Conservation (phyloP, 2,888 invertebrate genomes). For the Pachymerium ferrugineum region DNA sequence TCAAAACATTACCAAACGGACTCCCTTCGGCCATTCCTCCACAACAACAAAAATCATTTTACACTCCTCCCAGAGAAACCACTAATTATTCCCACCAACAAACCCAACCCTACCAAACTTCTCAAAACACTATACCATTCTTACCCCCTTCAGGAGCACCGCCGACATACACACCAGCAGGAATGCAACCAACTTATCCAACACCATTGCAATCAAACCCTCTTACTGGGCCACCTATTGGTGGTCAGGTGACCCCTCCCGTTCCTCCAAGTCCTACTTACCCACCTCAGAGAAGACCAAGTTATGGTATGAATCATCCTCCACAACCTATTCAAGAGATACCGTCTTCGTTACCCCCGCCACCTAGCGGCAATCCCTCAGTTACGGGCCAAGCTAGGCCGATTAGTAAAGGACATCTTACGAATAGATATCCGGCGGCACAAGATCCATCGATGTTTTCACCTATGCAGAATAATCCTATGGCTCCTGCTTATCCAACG, state of each 20-base stretch:
- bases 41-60: neutral
- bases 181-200: no score
- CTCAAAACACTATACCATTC: neutral
- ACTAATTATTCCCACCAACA: no score
- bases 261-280: neutral
- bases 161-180: neutral
- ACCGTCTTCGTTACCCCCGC: neutral
- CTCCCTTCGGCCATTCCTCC: neutral
- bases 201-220: conserved; percentile 34
- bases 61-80: no score
- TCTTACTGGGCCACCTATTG: neutral
- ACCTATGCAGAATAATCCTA: neutral
- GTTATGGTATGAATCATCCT: neutral
- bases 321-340: neutral
- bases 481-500: neutral
- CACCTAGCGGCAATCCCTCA: neutral
- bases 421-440: conserved; percentile 44
- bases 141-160: neutral
- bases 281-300: neutral
- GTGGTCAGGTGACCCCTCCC: neutral
- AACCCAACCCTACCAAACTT: conserved; percentile 42
- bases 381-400: neutral
- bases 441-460: conserved; percentile 37
- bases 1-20: neutral
- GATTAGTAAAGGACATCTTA: conserved; percentile 39